Conservation (phyloP, 2,888 invertebrate species). For the Nemotelus nigrinus region DNA sequence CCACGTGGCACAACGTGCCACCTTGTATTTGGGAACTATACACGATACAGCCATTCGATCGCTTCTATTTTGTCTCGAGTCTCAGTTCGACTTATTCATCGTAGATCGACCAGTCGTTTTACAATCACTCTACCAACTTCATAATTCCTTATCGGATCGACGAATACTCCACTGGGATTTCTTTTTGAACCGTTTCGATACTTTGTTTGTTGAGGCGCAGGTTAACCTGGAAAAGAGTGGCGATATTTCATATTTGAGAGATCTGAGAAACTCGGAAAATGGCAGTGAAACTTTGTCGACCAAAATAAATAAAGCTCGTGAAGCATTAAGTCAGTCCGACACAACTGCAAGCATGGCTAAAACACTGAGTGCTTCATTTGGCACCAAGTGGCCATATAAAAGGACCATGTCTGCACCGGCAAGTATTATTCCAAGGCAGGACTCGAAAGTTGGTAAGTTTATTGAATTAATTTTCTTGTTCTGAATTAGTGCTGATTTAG, state of each 20-base stretch:
- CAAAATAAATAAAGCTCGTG: conserved; percentile 89
- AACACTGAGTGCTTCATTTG: conserved; percentile 87
- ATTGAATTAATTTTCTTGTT: conserved; percentile 2
- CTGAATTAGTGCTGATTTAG: background rate
- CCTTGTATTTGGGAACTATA: conserved; percentile 91
- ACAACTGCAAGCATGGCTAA: conserved; percentile 72
- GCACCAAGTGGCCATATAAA: conserved; percentile 94
- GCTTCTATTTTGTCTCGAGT: conserved; percentile 92
- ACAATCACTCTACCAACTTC: conserved; percentile 93
- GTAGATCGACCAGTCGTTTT: conserved; percentile 96
- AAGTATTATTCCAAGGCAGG: conserved; percentile 79
- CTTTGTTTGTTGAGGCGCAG: conserved; percentile 95
- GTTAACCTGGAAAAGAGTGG: conserved; percentile 86
- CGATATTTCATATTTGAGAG: conserved; percentile 85
- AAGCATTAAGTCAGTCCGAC: conserved; percentile 82
- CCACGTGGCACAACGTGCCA: conserved; percentile 93
- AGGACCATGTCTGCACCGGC: conserved; percentile 94
- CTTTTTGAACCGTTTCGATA: conserved; percentile 95
- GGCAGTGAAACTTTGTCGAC: conserved; percentile 86
- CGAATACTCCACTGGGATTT: conserved; percentile 96
- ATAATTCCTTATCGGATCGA: conserved; percentile 90
- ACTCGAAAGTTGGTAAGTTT: conserved; percentile 72
- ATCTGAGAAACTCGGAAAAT: conserved; percentile 87
- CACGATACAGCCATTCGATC: conserved; percentile 89
- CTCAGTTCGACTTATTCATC: conserved; percentile 97